These are phyloP conservation scores for Ceratothoa steindachneri DNA, from an alignment of 2,888 invertebrate genomes.

Conservation along the genomic window DNA sequence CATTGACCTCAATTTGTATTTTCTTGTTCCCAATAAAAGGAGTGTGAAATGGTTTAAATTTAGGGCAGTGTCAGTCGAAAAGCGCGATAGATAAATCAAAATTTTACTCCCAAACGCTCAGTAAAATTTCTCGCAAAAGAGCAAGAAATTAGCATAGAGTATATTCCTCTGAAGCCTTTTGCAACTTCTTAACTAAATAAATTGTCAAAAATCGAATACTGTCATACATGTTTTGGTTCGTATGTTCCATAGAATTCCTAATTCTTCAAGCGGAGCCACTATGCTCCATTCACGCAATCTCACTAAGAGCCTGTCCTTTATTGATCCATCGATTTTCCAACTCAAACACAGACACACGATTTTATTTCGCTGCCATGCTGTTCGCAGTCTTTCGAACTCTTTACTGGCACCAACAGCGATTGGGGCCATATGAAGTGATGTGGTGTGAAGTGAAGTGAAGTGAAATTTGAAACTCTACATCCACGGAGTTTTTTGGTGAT, in stretches of 20 bases:
- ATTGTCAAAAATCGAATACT: too few relatives aligned
- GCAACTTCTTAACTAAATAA: too few relatives aligned
- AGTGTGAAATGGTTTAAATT: too few relatives aligned
- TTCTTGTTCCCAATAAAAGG: too few relatives aligned
- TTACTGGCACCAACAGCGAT: not conserved
- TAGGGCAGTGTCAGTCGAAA: too few relatives aligned
- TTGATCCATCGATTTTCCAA: slow-evolving; percentile 13
- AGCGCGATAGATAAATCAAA: too few relatives aligned
- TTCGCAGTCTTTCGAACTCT: slow-evolving; percentile 3
- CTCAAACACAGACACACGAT: slow-evolving; percentile 2
- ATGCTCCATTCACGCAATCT: slow-evolving; percentile 5
- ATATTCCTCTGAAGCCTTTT: too few relatives aligned
- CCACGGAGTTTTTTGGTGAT: too few relatives aligned
- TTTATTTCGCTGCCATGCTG: slow-evolving; percentile 8
- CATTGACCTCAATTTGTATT: too few relatives aligned
- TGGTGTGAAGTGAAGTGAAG: not conserved
- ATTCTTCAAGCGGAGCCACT: not conserved
- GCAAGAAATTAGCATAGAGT: not conserved
- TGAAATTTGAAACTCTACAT: too few relatives aligned
- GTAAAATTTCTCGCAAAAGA: not conserved
- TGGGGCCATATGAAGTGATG: not conserved
- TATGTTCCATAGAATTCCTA: not conserved
- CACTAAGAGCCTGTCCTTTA: slow-evolving; percentile 1
- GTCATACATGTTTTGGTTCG: too few relatives aligned
- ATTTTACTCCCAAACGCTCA: too few relatives aligned